Percentiles rank a stretch among this genome's conserved stretches.
phyloP scores from a whole-genome alignment of 2,797 vertebrate genomes.

The Agapornis canus region DNA sequence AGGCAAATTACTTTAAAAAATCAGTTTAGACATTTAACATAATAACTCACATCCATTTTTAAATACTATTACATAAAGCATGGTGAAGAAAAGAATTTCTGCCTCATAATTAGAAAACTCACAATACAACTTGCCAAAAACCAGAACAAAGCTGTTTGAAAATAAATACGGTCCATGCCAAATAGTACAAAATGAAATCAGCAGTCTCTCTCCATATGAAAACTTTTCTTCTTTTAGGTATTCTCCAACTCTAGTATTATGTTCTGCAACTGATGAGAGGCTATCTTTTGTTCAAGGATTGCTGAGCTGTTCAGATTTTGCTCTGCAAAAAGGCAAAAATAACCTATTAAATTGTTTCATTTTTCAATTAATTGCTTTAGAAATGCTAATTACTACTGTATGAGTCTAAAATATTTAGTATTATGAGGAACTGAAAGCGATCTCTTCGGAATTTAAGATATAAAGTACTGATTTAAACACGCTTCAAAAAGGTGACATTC shows the following conservation, averaged over 20 bases:
- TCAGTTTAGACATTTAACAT: conserved; percentile 81
- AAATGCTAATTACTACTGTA: background rate
- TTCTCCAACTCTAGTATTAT: conserved; percentile 36
- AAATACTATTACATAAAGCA: conserved; percentile 86
- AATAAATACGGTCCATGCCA: conserved; percentile 86
- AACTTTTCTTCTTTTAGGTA: conserved; percentile 65
- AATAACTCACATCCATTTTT: conserved; percentile 84
- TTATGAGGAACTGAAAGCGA: background rate
- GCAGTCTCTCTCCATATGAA: conserved; percentile 76
- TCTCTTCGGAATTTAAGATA: background rate
- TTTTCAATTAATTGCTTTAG: background rate
- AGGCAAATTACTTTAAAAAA: conserved; percentile 84
- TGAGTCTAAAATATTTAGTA: background rate
- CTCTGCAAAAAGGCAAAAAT: conserved; percentile 75
- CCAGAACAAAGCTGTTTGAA: conserved; percentile 80
- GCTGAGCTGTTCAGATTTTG: conserved; percentile 88
- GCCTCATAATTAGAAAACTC: conserved; percentile 85
- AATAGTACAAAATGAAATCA: conserved; percentile 82
- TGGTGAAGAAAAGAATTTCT: conserved; percentile 81
- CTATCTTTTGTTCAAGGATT: conserved; percentile 81
- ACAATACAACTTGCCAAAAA: conserved; percentile 82
- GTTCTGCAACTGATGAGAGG: conserved; percentile 67
- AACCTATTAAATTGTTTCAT: background rate
- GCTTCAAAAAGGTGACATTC: background rate
- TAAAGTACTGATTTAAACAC: background rate